A percentile compares a stretch with the other conserved stretches of the same genome.
These are phyloP conservation scores for Lycophotia porphyrea DNA, from an alignment of 2,888 invertebrate genomes.

Conservation along the genomic window DNA sequence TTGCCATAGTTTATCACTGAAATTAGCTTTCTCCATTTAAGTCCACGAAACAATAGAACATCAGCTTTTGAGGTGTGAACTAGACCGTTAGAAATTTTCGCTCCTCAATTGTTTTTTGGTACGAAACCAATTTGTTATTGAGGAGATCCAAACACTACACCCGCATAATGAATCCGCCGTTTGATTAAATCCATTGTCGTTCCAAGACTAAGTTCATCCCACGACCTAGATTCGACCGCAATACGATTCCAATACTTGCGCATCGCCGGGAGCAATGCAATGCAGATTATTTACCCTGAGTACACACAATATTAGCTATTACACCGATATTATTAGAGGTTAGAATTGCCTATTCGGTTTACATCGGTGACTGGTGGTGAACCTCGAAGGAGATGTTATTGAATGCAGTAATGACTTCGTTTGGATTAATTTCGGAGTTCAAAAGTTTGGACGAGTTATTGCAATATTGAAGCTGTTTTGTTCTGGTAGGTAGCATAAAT, in stretches of 20 bases:
- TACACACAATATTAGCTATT: slow-evolving; percentile 71
- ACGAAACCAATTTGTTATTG: slow-evolving; percentile 58
- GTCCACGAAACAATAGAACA: slow-evolving; percentile 46
- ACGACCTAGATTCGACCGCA: slow-evolving; percentile 81
- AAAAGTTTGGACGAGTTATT: slow-evolving; percentile 45
- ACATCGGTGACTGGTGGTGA: slow-evolving; percentile 28
- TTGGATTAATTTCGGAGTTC: slow-evolving; percentile 48
- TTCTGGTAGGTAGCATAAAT: neutral
- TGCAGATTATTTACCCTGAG: slow-evolving; percentile 73
- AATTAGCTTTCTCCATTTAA: slow-evolving; percentile 53
- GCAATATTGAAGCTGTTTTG: slow-evolving; percentile 25
- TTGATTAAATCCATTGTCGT: slow-evolving; percentile 82
- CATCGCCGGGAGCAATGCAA: slow-evolving; percentile 77
- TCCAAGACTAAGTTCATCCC: slow-evolving; percentile 75
- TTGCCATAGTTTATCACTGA: slow-evolving; percentile 46
- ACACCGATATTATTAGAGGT: slow-evolving; percentile 64
- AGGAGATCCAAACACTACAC: slow-evolving; percentile 70
- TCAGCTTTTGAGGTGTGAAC: slow-evolving; percentile 55
- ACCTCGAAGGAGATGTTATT: slow-evolving; percentile 68
- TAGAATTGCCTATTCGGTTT: slow-evolving; percentile 62
- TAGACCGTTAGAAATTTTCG: slow-evolving; percentile 55
- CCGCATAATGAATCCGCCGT: slow-evolving; percentile 77
- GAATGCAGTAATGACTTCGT: slow-evolving; percentile 66
- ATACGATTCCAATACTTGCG: slow-evolving; percentile 79
- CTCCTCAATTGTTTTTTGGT: slow-evolving; percentile 56